Base-by-base conservation (phyloP, 2,113 vertebrate genomes). In the Misgurnus anguillicaudatus region DNA sequence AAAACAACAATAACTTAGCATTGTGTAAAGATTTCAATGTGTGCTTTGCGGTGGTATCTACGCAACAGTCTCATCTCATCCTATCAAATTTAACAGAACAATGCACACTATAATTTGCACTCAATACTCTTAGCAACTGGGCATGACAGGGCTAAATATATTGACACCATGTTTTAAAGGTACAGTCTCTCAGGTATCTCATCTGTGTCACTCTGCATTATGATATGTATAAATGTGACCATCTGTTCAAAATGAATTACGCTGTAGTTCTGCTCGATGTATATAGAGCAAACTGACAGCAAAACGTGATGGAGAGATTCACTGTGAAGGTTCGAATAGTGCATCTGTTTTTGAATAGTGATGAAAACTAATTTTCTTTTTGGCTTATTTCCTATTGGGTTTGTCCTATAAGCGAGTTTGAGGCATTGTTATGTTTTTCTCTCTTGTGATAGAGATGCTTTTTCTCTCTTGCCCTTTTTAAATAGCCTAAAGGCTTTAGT, bases 1-100 rank as follows among this genome's bases (percentile, higher is more conserved):
- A 55, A 16, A 13, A 70, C 45, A 53, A 87, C 68, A 65, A 66
- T 67, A 55, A 51, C 58, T 79, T 81, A 83, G n/a, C 83, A 69
- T 9, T n/a, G n/a, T 8, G n/a, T 17, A 21, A 80, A 57, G 0
- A n/a, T n/a, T n/a, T n/a, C 61, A 39, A 55, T 83, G 9, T 21
- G n/a, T 42, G 6, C 53, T 38, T 55, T 11, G 31, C 9, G 6
- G 48, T 21, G 69, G 69, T 72, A 42, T 58, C 70, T 57, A 58
- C 57, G 53, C 70, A 72, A 75, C 39, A 6, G 19, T 64, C 21
- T 62, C 5, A 5, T 31, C 24, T 62, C 51, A 31, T 41, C 71
- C 77, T 21, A 77, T 21, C 62, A 42, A 65, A 39, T 74, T 76
- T 70, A 84, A 77, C 66, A 72, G 14, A 74, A 38, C 39, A 55